These are phyloP conservation scores for Patella caerulea DNA, from an alignment of 2,888 invertebrate genomes.

Conservation along the genomic window DNA sequence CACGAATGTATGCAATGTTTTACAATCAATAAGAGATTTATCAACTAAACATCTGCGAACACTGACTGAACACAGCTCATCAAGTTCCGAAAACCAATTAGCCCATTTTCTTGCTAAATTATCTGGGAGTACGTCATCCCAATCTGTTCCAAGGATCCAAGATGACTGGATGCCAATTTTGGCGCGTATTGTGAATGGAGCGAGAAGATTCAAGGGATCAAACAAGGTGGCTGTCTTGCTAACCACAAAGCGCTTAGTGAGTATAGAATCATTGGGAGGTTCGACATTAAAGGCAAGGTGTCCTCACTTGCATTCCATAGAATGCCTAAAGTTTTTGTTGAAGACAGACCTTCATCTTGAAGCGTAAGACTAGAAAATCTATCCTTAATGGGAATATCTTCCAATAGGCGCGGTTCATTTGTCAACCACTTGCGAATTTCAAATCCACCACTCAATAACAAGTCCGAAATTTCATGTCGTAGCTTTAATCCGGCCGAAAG, in stretches of 20 bases:
- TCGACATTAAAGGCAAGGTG: not conserved
- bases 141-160: not conserved
- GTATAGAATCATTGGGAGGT: not conserved
- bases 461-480: not conserved
- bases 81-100: conserved; percentile 5
- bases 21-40: not conserved
- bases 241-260: not conserved
- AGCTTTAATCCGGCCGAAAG: not conserved
- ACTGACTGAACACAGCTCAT: not conserved
- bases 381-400: conserved; percentile 2
- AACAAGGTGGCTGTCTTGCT: not conserved
- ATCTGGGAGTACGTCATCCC: not conserved
- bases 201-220: conserved; percentile 2
- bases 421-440: not conserved
- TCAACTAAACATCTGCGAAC: not conserved
- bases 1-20: no score
- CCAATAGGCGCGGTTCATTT: not conserved
- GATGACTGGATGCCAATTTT: not conserved
- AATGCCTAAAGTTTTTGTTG: not conserved
- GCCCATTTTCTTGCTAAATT: not conserved
- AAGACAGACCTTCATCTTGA: not conserved
- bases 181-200: not conserved
- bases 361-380: not conserved
- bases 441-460: not conserved
- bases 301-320: not conserved